Conservation (phyloP, 2,888 invertebrate species). For the Drosophila antonietae region DNA sequence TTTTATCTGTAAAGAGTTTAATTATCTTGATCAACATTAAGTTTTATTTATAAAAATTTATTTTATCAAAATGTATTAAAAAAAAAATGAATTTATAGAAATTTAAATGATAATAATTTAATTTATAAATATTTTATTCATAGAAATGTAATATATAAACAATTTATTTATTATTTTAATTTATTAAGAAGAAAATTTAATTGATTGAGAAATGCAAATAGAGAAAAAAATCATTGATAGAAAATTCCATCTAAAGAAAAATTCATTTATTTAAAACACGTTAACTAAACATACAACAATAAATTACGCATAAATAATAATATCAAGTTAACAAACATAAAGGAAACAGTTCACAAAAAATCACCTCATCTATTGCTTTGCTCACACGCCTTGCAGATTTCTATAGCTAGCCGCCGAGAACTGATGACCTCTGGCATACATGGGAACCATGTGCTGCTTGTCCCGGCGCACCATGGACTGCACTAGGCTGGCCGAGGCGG, state of each 20-base stretch:
- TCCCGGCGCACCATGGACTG: slow-evolving; percentile 83
- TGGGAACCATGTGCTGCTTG: slow-evolving; percentile 81
- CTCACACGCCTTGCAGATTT: slow-evolving; percentile 49
- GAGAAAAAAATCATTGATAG: no score
- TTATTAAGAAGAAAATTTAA: no score
- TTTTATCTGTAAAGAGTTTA: no score
- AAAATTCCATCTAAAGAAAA: background rate
- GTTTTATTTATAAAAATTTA: no score
- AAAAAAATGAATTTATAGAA: no score
- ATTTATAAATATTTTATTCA: no score
- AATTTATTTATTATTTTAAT: no score
- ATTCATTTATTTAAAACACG: slow-evolving; percentile 55
- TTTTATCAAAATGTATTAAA: no score
- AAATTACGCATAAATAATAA: slow-evolving; percentile 65
- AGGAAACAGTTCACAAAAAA: slow-evolving; percentile 46
- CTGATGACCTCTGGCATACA: slow-evolving; percentile 77
- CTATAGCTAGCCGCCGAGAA: slow-evolving; percentile 47
- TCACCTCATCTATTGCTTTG: slow-evolving; percentile 7
- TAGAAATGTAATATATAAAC: no score
- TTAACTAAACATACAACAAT: slow-evolving; percentile 49
- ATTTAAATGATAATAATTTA: no score
- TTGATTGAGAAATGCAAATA: no score
- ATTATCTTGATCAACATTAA: no score
- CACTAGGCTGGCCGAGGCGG: slow-evolving; percentile 81
- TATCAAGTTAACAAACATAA: slow-evolving; percentile 42